Base-by-base conservation (phyloP, 2,888 invertebrate species). In the Drosophila nigricruria region DNA sequence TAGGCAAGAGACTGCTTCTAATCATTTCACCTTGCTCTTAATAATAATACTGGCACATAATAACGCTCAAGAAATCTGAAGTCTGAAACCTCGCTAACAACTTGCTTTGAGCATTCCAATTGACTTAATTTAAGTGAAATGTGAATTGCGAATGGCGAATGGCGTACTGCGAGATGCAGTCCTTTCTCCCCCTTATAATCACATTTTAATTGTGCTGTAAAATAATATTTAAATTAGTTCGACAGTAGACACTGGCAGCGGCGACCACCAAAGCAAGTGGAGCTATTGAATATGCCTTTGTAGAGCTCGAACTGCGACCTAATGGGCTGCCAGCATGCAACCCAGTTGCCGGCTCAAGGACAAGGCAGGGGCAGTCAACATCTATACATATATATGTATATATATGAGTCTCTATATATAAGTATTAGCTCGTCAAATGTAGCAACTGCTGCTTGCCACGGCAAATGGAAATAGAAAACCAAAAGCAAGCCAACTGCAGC, bases 321-420 rank as follows among this genome's bases (percentile, higher is more conserved):
- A 86, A 86, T 86, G 88, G 83, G 72, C 79, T 67, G 76, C 71
- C 86, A 85, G 76, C 86, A 86, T 86, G 86, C 86, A 83, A 88
- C 70, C 50, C 52, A 52, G 58, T 25, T 6, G 16, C 40, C 42
- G 63, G 34, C 50, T 73, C 76, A 77, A 77, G 76, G 76, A 77
- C 76, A 77, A 69, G 62, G 42, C 61, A 68, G 52, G 57, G 30
- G 40, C 40, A 63, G 61, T 42, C 50, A 40, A 70, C 74, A 50
- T 25, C 25, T 20, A 16, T 20, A 32, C 14, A 50, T 9, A 49
- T 12, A 49, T 18, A 47, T 10, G 6, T 12, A 18, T 27, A 5
- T 18, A 49, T 30, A n/a, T n/a, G n/a, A n/a, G n/a, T n/a, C n/a
- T n/a, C n/a, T n/a, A 10, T n/a, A 12, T 18, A 12, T 12, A 3